A percentile compares a stretch with the other conserved stretches of the same genome.
phyloP scores from a whole-genome alignment of 2,888 invertebrate species.

The Ceraclea dissimilis region DNA sequence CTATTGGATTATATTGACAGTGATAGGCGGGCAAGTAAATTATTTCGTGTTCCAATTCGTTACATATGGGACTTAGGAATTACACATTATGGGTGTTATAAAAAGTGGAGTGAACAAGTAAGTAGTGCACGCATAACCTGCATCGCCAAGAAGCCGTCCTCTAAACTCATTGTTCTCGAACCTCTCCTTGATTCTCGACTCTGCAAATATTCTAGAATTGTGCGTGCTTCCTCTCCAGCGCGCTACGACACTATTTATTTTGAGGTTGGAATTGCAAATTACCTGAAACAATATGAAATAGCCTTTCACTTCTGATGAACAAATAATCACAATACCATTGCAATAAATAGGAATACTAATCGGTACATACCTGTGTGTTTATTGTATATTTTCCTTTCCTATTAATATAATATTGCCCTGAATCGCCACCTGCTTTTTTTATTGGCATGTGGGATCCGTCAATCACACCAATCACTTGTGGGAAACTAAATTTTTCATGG shows the following conservation, averaged over 20 bases:
- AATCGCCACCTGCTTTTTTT: conserved; percentile 16
- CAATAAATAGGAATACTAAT: neutral
- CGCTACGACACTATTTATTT: conserved; percentile 26
- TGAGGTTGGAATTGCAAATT: conserved; percentile 23
- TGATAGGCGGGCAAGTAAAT: no score
- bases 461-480: conserved; percentile 10
- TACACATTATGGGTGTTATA: no score
- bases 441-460: conserved; percentile 24
- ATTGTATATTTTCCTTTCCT: conserved; percentile 8
- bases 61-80: no score
- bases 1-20: no score
- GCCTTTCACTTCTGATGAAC: no score
- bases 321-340: no score
- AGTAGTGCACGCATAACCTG: conserved; percentile 16
- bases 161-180: conserved; percentile 16
- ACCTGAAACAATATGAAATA: conserved; percentile 10
- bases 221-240: conserved; percentile 26
- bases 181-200: conserved; percentile 12
- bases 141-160: conserved; percentile 19
- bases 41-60: no score
- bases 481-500: conserved; percentile 1
- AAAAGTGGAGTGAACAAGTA: conserved; percentile 20
- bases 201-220: conserved; percentile 25
- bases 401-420: conserved; percentile 6
- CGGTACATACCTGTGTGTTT: conserved; percentile 3